A percentile compares a stretch with the other conserved stretches of the same genome.
phyloP scores from a whole-genome alignment of 1,140 invertebrate genomes.

The Meloidogyne chitwoodi region DNA sequence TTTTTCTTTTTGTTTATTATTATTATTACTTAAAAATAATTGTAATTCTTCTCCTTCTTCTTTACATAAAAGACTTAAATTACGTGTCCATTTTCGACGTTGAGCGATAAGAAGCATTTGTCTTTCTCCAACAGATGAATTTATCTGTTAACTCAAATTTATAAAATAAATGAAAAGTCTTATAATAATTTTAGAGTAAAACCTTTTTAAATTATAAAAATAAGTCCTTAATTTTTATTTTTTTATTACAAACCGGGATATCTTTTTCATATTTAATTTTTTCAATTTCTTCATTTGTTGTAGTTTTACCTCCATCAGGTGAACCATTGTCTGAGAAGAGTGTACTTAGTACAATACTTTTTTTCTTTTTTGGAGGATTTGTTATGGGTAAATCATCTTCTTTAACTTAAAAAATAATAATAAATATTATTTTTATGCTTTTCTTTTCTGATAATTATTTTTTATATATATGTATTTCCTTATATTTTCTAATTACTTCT shows the following conservation, averaged over 20 bases:
- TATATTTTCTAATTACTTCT: too few relatives aligned
- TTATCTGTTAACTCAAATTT: constrained; percentile 4
- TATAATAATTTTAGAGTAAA: too few relatives aligned
- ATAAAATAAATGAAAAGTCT: too few relatives aligned
- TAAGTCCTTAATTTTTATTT: too few relatives aligned
- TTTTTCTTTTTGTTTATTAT: background rate
- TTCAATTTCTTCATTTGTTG: background rate
- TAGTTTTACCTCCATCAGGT: background rate
- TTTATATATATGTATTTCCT: too few relatives aligned
- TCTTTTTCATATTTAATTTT: background rate
- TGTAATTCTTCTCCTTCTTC: constrained; percentile 18
- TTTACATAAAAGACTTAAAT: constrained; percentile 21
- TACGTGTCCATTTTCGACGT: constrained; percentile 12
- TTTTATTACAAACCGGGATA: background rate
- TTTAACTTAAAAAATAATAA: background rate
- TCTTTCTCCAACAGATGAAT: constrained; percentile 6
- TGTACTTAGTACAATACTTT: constrained; percentile 15
- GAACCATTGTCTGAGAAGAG: background rate
- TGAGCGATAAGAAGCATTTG: constrained; percentile 22
- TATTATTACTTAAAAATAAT: background rate
- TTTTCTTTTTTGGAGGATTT: constrained; percentile 1
- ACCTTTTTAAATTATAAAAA: too few relatives aligned
- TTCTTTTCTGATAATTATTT: too few relatives aligned
- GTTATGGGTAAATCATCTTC: background rate
- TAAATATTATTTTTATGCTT: too few relatives aligned